Evolutionary conservation across 2,888 invertebrate species (phyloP).

Genomic region (Cerastis leucographa): DNA sequence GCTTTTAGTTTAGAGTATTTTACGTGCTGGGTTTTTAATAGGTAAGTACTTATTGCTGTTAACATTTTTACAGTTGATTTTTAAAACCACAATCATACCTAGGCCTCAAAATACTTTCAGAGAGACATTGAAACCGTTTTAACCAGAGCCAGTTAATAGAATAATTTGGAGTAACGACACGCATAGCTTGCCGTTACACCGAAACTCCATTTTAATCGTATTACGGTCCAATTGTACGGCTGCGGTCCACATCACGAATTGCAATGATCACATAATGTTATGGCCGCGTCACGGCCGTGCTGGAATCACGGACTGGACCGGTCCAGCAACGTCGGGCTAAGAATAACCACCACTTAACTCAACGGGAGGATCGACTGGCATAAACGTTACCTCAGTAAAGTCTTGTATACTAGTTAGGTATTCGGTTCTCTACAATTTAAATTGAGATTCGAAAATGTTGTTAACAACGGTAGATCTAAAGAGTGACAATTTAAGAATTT

Average conservation of each 20-base stretch:
- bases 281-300: slow-evolving; percentile 52
- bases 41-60: background rate
- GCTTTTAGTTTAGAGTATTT: background rate
- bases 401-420: slow-evolving; percentile 31
- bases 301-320: slow-evolving; percentile 45
- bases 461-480: slow-evolving; percentile 9
- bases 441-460: slow-evolving; percentile 23
- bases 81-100: slow-evolving; percentile 13
- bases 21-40: background rate
- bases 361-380: slow-evolving; percentile 44
- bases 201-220: slow-evolving; percentile 67
- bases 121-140: slow-evolving; percentile 47
- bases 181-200: slow-evolving; percentile 55
- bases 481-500: slow-evolving; percentile 4
- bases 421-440: slow-evolving; percentile 33
- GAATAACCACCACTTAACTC: slow-evolving; percentile 58
- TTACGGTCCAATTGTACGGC: slow-evolving; percentile 64
- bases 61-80: background rate
- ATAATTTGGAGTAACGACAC: slow-evolving; percentile 67
- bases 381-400: slow-evolving; percentile 37
- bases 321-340: slow-evolving; percentile 52
- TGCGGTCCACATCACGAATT: slow-evolving; percentile 56
- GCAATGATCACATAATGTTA: slow-evolving; percentile 65
- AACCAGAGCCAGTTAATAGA: slow-evolving; percentile 65
- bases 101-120: slow-evolving; percentile 32